phyloP scores from a whole-genome alignment of 2,888 invertebrate species.

The Diadegma fenestrale region DNA sequence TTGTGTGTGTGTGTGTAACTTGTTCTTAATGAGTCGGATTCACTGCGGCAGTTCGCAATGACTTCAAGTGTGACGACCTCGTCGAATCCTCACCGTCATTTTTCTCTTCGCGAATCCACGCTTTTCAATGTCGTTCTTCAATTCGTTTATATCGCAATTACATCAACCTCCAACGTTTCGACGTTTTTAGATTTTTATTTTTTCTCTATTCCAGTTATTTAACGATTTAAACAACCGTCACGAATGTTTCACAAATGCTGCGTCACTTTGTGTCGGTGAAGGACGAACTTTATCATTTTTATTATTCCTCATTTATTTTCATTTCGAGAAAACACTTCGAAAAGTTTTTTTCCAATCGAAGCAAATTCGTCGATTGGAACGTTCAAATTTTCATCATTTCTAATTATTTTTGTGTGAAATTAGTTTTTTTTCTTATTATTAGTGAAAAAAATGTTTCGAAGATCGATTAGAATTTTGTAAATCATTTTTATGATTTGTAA shows the following conservation, averaged over 20 bases:
- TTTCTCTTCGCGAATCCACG: constrained; percentile 4
- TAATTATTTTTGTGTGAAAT: background rate
- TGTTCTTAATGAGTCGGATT: constrained; percentile 31
- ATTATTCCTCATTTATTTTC: background rate
- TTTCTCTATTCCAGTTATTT: constrained; percentile 10
- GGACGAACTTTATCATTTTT: constrained; percentile 38
- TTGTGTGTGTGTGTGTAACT: background rate
- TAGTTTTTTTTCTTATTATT: background rate
- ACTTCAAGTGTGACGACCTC: constrained; percentile 29
- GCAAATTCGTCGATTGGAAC: no score
- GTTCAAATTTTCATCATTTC: no score
- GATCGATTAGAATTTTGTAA: background rate
- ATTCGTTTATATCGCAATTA: background rate
- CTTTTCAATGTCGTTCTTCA: background rate
- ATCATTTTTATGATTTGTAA: no score
- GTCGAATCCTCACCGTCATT: constrained; percentile 22
- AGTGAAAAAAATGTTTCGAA: background rate
- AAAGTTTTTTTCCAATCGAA: background rate
- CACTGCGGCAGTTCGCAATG: background rate
- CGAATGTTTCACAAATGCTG: background rate
- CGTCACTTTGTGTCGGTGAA: constrained; percentile 50
- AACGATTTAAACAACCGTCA: background rate
- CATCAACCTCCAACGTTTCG: background rate
- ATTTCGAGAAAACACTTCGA: background rate
- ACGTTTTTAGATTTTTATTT: background rate